Evolutionary conservation across 2,888 invertebrate species (phyloP).

Genomic region (Caenorhabditis sp.): DNA sequence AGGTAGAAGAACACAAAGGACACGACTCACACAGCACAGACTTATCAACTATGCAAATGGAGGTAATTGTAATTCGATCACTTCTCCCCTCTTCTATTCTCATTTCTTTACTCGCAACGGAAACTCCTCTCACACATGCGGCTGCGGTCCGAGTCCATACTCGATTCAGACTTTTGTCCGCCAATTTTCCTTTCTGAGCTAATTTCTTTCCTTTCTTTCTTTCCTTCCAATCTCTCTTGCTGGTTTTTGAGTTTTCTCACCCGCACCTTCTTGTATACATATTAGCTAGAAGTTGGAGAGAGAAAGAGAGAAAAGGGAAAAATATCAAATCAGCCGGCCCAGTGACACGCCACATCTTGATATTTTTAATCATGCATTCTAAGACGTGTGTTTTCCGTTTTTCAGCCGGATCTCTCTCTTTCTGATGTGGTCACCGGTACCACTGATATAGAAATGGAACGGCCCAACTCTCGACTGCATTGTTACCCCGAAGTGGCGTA

Average conservation of each 20-base stretch:
- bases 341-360: conserved; percentile 11
- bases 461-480: conserved; percentile 44
- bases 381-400: conserved; percentile 31
- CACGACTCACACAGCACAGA: conserved; percentile 51
- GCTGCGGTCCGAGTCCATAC: conserved; percentile 34
- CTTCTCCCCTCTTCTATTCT: conserved; percentile 46
- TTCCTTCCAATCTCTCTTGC: conserved; percentile 3
- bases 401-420: conserved; percentile 53
- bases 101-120: conserved; percentile 30
- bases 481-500: conserved; percentile 44
- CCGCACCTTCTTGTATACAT: conserved; percentile 9
- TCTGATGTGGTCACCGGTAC: conserved; percentile 49
- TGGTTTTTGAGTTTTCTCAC: conserved; percentile 35
- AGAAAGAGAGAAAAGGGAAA: conserved; percentile 5
- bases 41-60: conserved; percentile 65
- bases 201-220: conserved; percentile 9
- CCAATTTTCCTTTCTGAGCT: background rate
- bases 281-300: conserved; percentile 11
- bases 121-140: conserved; percentile 36
- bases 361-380: conserved; percentile 29
- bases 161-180: conserved; percentile 37
- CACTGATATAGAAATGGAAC: conserved; percentile 54
- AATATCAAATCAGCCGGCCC: conserved; percentile 26
- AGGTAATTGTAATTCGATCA: conserved; percentile 64
- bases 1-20: conserved; percentile 49